Evolutionary conservation across 2,113 vertebrate genomes (phyloP).

Genomic region (Scalopus aquaticus): DNA sequence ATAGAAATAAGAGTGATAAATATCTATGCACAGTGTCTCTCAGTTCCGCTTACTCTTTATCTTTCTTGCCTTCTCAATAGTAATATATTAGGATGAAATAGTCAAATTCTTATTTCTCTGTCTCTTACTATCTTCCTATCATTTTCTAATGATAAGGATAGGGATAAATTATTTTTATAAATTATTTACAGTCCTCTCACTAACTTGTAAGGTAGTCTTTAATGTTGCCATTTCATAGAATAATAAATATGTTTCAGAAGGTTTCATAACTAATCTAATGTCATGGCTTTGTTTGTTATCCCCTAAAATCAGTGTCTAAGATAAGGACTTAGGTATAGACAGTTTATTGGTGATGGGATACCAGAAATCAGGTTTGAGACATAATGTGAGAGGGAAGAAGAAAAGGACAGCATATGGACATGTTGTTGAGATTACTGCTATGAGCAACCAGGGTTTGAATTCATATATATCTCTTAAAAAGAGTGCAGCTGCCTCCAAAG

Average conservation of each 20-base stretch:
- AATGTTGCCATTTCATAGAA: not conserved
- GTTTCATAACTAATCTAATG: not conserved
- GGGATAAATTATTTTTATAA: constrained; percentile 3
- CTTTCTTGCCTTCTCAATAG: not conserved
- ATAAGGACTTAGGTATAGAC: not conserved
- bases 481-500: not conserved
- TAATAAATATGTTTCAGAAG: no score
- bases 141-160: not conserved
- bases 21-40: not conserved
- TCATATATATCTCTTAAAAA: not conserved
- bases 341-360: not conserved
- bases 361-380: not conserved
- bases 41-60: not conserved
- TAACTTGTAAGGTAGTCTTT: not conserved
- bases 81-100: not conserved
- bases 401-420: not conserved
- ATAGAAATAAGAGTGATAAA: not conserved
- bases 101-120: not conserved
- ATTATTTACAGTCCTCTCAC: not conserved
- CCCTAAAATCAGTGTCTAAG: not conserved
- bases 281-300: not conserved
- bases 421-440: not conserved
- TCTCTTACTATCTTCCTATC: not conserved
- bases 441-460: not conserved
- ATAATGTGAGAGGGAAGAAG: not conserved